Evolutionary conservation across 2,797 vertebrate genomes (phyloP).

Genomic region (Eulemur coronatus): DNA sequence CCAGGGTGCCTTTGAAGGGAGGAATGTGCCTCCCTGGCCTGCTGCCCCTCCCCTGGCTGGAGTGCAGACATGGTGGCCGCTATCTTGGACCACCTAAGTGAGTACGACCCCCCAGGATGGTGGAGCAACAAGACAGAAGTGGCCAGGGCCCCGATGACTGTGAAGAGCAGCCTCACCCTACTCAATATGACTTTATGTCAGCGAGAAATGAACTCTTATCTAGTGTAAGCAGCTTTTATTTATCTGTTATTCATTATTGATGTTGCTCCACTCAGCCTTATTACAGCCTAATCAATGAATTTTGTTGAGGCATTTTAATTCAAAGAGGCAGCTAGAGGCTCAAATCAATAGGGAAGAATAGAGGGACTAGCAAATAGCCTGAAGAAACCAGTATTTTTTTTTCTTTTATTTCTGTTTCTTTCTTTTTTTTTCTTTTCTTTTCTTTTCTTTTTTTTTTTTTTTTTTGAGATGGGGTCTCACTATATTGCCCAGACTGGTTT

Average conservation of each 20-base stretch:
- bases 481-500: background rate
- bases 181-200: background rate
- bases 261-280: background rate
- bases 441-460: background rate
- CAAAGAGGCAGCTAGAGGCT: background rate
- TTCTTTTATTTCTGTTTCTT: background rate
- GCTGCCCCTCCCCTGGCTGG: background rate
- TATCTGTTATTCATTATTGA: background rate
- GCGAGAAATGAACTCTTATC: background rate
- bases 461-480: background rate
- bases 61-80: rapidly evolving
- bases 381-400: background rate
- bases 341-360: background rate
- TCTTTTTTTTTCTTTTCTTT: background rate
- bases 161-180: background rate
- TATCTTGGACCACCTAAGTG: background rate
- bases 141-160: background rate
- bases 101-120: background rate
- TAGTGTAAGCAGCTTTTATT: background rate
- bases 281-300: background rate
- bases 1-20: background rate
- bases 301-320: background rate
- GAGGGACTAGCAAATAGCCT: background rate
- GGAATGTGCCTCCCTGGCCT: background rate
- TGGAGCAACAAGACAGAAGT: background rate